Conservation (phyloP, 1,140 invertebrate genomes). For the Paralvinella palmiformis region DNA sequence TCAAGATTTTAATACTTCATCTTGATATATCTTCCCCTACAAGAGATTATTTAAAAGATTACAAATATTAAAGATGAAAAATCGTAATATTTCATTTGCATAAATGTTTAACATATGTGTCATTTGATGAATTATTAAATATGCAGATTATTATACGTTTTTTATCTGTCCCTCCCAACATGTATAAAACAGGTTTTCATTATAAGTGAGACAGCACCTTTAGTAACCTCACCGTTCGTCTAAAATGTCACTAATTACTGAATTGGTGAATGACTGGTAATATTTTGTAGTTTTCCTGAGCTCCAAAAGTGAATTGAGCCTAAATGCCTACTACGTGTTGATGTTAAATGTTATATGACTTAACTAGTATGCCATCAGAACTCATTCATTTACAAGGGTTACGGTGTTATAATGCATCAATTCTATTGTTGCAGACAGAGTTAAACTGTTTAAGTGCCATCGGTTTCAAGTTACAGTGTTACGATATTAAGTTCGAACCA, state of each 20-base stretch:
- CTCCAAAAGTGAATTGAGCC: not conserved
- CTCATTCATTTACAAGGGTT: not conserved
- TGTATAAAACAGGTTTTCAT: too few species aligned
- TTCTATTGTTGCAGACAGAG: constrained; percentile 56
- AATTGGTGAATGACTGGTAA: not conserved
- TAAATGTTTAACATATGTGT: too few species aligned
- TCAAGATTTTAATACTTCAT: too few species aligned
- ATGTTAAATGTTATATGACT: not conserved
- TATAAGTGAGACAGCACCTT: too few species aligned
- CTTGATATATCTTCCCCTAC: too few species aligned
- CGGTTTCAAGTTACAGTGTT: constrained; percentile 56
- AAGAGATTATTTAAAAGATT: too few species aligned
- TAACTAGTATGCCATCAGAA: not conserved
- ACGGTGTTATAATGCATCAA: not conserved
- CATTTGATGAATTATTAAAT: too few species aligned
- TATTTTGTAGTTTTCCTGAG: not conserved
- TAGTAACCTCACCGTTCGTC: too few species aligned
- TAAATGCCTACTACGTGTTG: not conserved
- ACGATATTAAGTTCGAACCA: constrained; percentile 63
- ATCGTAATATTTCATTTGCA: too few species aligned
- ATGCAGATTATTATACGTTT: too few species aligned
- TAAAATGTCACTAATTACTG: not conserved
- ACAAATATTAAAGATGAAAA: too few species aligned
- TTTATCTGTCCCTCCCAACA: too few species aligned
- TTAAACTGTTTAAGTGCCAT: constrained; percentile 70